Base-by-base conservation (phyloP, 2,113 vertebrate genomes). In the Dromaius novaehollandiae region DNA sequence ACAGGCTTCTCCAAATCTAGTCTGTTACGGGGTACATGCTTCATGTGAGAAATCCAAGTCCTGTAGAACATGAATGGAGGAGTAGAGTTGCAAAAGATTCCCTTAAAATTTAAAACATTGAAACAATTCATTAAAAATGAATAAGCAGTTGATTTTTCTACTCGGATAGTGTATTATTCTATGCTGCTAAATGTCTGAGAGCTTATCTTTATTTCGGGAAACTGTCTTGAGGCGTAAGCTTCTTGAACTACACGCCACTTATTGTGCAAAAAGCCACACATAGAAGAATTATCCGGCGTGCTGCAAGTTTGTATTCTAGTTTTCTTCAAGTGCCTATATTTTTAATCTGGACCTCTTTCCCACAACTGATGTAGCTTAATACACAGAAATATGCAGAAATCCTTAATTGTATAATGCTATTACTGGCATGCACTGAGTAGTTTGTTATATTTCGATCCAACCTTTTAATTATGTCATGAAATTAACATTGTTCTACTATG, bases 391-490 rank as follows among this genome's bases (percentile, higher is more conserved):
- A 80, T 34, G 32, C 16, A 91, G 42, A 92, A 91, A 75, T 79
- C 28, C 21, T 56, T 89, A 60, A 65, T 26, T 91, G 7, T 24
- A 15, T 71, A 87, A 75, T 94, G 42, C 18, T 50, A 82, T 76
- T 82, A 85, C 55, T 51, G 6, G 1, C 46, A 71, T 82, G 28
- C 10, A 36, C 26, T 58, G 24, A 80, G 36, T 70, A 85, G 11
- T 44, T 90, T 64, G 79, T 82, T 75, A 55, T 78, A 46, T 84
- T 74, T 18, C 18, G 82, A 74, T 70, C 73, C 77, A 88, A 86
- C 4, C 42, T 91, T 95, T 92, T 76, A 95, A 94, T 95, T 95
- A 95, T 89, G 7, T 44, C 8, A 32, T 56, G 42, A 94, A 94
- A 92, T 91, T 91, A 87, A 85, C 55, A 82, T 56, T 60, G 42